Evolutionary conservation across 2,113 vertebrate genomes (phyloP).

Genomic region (Macrotus californicus): DNA sequence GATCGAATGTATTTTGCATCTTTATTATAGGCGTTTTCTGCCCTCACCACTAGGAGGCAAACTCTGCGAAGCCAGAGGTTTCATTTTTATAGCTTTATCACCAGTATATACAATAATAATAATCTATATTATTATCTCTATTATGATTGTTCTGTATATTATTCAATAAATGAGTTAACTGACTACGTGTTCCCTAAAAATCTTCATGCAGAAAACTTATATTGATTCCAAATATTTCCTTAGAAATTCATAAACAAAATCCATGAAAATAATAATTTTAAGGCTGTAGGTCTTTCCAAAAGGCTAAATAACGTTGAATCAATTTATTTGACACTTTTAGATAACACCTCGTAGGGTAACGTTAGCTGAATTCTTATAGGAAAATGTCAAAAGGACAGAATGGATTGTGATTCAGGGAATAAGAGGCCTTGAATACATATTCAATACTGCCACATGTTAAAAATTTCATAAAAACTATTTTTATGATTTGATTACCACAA

Average conservation of each 20-base stretch:
- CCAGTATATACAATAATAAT: not conserved
- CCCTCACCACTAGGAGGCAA: not conserved
- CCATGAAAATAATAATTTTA: not conserved
- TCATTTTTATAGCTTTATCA: not conserved
- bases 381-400: slow-evolving; percentile 19
- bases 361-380: slow-evolving; percentile 40
- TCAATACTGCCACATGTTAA: slow-evolving; percentile 26
- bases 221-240: not conserved
- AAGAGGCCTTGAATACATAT: slow-evolving; percentile 2
- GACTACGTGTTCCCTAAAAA: not conserved
- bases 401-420: not conserved
- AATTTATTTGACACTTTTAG: slow-evolving; percentile 11
- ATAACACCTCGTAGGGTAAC: not conserved
- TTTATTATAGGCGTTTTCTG: not conserved
- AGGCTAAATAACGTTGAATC: not conserved
- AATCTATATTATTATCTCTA: not conserved
- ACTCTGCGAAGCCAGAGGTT: not conserved
- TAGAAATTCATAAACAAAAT: not conserved
- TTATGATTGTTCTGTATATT: not conserved
- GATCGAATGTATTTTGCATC: rapidly evolving
- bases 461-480: slow-evolving; percentile 57
- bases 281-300: not conserved
- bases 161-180: not conserved
- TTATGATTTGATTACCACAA: slow-evolving; percentile 49
- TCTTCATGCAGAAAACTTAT: not conserved